Evolutionary conservation across 2,113 vertebrate genomes (phyloP).

Genomic region (Dicaeum eximium): DNA sequence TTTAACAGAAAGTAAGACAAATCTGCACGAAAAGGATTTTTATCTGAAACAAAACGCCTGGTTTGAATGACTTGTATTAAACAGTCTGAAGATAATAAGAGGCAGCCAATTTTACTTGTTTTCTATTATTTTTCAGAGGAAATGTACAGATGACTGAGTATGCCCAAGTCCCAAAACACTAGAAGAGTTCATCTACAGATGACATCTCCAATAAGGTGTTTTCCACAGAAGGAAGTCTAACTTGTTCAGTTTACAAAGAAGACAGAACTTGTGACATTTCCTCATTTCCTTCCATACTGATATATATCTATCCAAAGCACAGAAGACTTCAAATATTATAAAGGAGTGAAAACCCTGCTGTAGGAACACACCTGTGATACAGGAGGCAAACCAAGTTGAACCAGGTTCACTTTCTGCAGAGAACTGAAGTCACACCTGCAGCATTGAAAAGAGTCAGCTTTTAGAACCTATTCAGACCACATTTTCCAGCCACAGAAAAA

Average conservation of each 20-base stretch:
- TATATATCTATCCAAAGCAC: background rate
- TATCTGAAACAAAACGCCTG: background rate
- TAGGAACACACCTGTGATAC: constrained; percentile 52
- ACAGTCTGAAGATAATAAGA: background rate
- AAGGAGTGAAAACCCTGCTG: background rate
- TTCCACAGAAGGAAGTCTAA: background rate
- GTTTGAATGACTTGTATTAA: background rate
- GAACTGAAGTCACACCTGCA: constrained; percentile 15
- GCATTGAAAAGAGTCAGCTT: background rate
- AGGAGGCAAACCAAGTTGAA: background rate
- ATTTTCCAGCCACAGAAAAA: background rate
- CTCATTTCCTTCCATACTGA: background rate
- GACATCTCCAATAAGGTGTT: background rate
- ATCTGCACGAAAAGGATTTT: background rate
- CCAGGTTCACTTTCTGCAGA: background rate
- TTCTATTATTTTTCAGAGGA: background rate
- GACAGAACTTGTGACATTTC: background rate
- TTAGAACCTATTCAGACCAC: background rate
- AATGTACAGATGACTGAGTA: background rate
- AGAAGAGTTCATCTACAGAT: background rate
- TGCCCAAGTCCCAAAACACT: background rate
- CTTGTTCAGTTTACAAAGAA: background rate
- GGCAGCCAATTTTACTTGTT: background rate
- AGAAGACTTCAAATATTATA: background rate
- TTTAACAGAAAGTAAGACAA: background rate